Conservation (phyloP, 1,140 invertebrate species). For the Drosophila tristis region DNA sequence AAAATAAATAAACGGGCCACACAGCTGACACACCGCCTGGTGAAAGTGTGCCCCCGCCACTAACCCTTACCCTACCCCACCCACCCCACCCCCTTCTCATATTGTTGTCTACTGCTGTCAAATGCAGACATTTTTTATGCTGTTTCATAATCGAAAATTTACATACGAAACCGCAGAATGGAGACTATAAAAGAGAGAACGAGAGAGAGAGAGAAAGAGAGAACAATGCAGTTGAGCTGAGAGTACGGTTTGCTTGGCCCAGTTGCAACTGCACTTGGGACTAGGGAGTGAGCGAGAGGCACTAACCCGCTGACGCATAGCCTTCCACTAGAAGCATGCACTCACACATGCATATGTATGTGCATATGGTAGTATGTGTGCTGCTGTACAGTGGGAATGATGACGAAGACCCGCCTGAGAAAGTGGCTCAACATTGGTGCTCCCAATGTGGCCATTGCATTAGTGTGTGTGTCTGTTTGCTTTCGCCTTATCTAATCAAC, state of each 20-base stretch:
- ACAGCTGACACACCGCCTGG: constrained; percentile 68
- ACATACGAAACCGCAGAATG: constrained; percentile 55
- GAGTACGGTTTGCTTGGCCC: constrained; percentile 28
- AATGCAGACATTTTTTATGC: constrained; percentile 59
- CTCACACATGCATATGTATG: constrained; percentile 1
- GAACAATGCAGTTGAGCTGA: constrained; percentile 12
- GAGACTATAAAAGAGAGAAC: not conserved
- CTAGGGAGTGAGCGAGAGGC: constrained; percentile 36
- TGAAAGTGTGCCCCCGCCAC: constrained; percentile 63
- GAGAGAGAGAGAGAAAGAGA: constrained; percentile 6
- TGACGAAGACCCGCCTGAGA: constrained; percentile 55
- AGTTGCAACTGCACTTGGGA: constrained; percentile 49
- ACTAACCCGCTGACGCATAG: constrained; percentile 48
- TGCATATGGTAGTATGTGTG: constrained; percentile 3
- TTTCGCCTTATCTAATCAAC: constrained; percentile 74
- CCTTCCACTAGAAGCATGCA: not conserved
- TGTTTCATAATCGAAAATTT: constrained; percentile 80
- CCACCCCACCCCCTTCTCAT: not conserved
- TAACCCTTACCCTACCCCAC: not conserved
- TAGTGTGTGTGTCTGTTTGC: constrained; percentile 21
- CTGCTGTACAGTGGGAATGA: constrained; percentile 16
- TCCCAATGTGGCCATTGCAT: constrained; percentile 20
- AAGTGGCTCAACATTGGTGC: constrained; percentile 50
- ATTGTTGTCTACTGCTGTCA: constrained; percentile 27
- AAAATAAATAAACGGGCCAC: constrained; percentile 44